These are phyloP conservation scores for Gastrophysa polygoni DNA, from an alignment of 2,888 invertebrate genomes.

Conservation along the genomic window DNA sequence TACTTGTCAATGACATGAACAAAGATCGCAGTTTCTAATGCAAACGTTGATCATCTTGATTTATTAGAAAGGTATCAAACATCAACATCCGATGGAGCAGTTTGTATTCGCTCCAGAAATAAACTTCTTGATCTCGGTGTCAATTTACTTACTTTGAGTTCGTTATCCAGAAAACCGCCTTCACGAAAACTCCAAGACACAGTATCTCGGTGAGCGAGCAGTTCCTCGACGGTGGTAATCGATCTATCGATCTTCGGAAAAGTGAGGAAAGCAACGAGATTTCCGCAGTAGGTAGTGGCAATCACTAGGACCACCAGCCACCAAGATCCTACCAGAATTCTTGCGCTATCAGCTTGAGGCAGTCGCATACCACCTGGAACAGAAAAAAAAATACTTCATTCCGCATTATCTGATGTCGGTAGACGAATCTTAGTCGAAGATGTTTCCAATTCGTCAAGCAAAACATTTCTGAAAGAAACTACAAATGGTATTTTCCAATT, in stretches of 20 bases:
- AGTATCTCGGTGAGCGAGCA: conserved; percentile 63
- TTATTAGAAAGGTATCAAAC: too few relatives aligned
- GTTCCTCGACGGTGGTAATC: conserved; percentile 70
- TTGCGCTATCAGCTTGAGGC: conserved; percentile 84
- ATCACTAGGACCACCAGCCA: conserved; percentile 90
- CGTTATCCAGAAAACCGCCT: conserved; percentile 76
- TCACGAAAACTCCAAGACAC: conserved; percentile 79
- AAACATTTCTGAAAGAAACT: too few relatives aligned
- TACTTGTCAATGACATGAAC: too few relatives aligned
- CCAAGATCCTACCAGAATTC: conserved; percentile 87
- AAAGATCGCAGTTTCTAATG: too few relatives aligned
- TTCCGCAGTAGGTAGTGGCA: conserved; percentile 91
- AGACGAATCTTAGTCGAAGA: too few relatives aligned
- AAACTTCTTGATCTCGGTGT: background rate
- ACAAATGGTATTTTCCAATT: too few relatives aligned
- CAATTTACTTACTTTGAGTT: conserved; percentile 60
- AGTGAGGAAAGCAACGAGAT: conserved; percentile 89
- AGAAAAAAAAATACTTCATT: background rate
- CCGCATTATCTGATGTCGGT: too few relatives aligned
- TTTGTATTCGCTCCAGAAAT: too few relatives aligned
- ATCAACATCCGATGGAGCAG: too few relatives aligned
- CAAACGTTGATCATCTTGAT: too few relatives aligned
- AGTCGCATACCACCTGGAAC: conserved; percentile 81
- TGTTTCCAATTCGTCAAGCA: too few relatives aligned
- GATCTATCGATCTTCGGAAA: conserved; percentile 83